Evolutionary conservation across 2,113 vertebrate genomes (phyloP), one percentile per base, ranked within the genome.

Genomic region (Tapirus terrestris): DNA sequence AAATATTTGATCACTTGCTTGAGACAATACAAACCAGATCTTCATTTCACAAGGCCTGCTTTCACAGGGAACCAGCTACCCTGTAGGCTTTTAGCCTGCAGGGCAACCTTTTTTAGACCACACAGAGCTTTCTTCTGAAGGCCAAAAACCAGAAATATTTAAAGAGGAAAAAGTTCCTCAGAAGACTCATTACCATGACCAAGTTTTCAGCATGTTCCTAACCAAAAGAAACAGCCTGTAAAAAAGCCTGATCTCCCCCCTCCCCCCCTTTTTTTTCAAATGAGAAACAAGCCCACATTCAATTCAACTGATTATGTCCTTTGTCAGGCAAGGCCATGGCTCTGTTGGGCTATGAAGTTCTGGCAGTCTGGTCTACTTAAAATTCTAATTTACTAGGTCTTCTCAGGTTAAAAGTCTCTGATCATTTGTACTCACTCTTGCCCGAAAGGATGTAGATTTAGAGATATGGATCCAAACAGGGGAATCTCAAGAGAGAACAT

Each of bases 141-240:
- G 63, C 72, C 77, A 33, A 90, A 96, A 76, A 81, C 56, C 96
- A 98, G 83, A 95, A 90, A 93, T 33, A 14, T 81, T 97, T 89
- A 56, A 77, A 96, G 36, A 75, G 45, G n/a, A 75, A 97, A 91
- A 88, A 60, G 5, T 5, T 95, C 33, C 58, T 87, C 53, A 25
- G 48, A 98, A 94, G 56, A 79, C 76, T 88, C 56, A 0, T 94
- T 56, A 93, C 8, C 72, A 16, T 53, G 48, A 94, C 31, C 23
- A 79, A 84, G 25, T 76, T 75, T 94, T 75, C 70, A 96, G 80
- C 14, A 27, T 56, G 68, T 72, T 88, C 23, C 58, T n/a, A 97
- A 96, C 25, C 60, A 90, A 94, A 97, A 94, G 3, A 96, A 97
- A 80, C 6, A 75, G 53, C 21, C 82, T 96, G 11, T 6, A 75